These are phyloP conservation scores for Lochmaea crataegi DNA, from an alignment of 2,888 invertebrate genomes.

Conservation along the genomic window DNA sequence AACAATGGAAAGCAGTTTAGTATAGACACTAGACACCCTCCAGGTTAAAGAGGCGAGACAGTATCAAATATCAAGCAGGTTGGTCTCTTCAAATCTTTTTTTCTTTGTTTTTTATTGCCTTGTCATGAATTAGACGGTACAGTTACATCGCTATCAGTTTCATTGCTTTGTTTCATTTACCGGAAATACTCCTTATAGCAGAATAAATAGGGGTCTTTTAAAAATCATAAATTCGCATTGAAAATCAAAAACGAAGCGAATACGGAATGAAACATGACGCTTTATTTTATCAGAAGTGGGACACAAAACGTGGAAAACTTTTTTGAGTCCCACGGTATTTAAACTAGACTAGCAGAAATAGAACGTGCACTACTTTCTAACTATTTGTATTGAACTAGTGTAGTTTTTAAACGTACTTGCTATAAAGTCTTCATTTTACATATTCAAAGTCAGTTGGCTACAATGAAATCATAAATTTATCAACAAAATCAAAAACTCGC, in stretches of 20 bases:
- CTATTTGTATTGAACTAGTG: too few relatives aligned
- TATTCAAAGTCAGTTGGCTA: slow-evolving; percentile 20
- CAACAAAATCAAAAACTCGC: slow-evolving; percentile 29
- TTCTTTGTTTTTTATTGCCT: slow-evolving; percentile 25
- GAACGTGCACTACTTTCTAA: too few relatives aligned
- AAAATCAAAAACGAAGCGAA: too few relatives aligned
- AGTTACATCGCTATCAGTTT: slow-evolving; percentile 25
- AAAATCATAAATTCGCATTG: too few relatives aligned
- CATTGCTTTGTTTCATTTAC: slow-evolving; percentile 19
- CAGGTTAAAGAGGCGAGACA: slow-evolving; percentile 11
- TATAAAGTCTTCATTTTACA: slow-evolving; percentile 5
- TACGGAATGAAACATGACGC: too few relatives aligned
- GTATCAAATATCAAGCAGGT: slow-evolving; percentile 30
- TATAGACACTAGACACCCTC: slow-evolving; percentile 18
- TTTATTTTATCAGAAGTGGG: too few relatives aligned
- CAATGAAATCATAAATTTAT: slow-evolving; percentile 34
- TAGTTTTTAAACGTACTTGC: not conserved
- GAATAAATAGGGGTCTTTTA: not conserved
- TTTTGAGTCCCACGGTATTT: too few relatives aligned
- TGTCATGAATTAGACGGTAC: slow-evolving; percentile 21
- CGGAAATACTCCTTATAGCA: slow-evolving; percentile 13
- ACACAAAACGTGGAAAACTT: too few relatives aligned
- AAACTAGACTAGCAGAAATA: too few relatives aligned
- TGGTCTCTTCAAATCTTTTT: slow-evolving; percentile 23
- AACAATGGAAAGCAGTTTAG: slow-evolving; percentile 20